These are phyloP conservation scores for Clarias macrocephalus DNA, from an alignment of 2,113 vertebrate genomes.

Conservation along the genomic window DNA sequence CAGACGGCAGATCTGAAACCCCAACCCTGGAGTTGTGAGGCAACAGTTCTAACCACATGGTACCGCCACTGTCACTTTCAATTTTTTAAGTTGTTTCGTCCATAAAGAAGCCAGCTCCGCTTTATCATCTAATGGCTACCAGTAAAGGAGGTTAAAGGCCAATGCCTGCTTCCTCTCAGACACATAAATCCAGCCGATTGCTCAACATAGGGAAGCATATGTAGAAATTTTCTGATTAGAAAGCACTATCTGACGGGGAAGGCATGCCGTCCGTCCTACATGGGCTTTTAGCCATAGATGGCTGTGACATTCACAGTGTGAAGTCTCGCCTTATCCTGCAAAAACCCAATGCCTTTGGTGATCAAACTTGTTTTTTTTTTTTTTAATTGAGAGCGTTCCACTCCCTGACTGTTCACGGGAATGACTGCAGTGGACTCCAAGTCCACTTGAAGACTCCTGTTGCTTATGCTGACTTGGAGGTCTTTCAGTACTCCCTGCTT, in stretches of 20 bases:
- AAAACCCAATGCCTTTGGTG: too few relatives aligned
- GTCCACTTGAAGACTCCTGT: background rate
- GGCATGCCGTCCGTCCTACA: background rate
- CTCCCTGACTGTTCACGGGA: too few relatives aligned
- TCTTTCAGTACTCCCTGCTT: background rate
- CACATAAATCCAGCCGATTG: background rate
- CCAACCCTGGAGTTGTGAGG: too few relatives aligned
- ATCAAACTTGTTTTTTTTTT: too few relatives aligned
- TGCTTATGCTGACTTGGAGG: background rate
- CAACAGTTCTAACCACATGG: too few relatives aligned
- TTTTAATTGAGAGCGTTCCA: too few relatives aligned
- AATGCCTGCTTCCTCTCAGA: background rate
- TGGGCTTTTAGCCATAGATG: background rate
- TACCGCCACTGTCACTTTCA: too few relatives aligned
- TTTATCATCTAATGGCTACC: too few relatives aligned
- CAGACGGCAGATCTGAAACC: too few relatives aligned
- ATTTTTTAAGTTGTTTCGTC: background rate
- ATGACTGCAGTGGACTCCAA: background rate
- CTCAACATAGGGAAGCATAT: background rate
- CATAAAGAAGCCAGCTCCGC: background rate
- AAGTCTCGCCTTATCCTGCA: too few relatives aligned
- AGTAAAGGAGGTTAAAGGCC: background rate
- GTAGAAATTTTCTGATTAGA: background rate
- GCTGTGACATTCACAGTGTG: background rate
- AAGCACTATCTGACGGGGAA: background rate